Evolutionary conservation across 2,113 vertebrate species (phyloP), one percentile per base, ranked within the genome.

Genomic region (Gulo gulo): DNA sequence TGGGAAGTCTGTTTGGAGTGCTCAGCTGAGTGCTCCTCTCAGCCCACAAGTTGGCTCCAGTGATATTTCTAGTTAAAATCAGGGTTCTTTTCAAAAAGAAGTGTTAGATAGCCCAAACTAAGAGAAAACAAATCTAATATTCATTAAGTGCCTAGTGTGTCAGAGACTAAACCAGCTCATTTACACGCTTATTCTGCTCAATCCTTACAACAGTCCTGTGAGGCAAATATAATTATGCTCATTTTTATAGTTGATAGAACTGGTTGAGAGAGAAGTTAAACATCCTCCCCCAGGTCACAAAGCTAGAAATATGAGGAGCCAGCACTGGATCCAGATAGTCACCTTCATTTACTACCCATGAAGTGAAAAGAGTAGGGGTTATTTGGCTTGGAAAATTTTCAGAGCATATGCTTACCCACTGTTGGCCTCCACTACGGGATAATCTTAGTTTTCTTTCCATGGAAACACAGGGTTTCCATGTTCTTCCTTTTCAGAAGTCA

Each of bases 1-100:
- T 5, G 63, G 82, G 55, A 84, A 24, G 6, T 47, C 20, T 88
- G 29, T 65, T 42, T 23, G 69, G 16, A 47, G 23, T 55, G 55
- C 65, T 86, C 61, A 59, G 50, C 63, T 21, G 24, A 59, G n/a
- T 7, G 74, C 45, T 92, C 63, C 24, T 73, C 29, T 80, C n/a
- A 63, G 34, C 45, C 29, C 67, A 36, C 34, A 76, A 45, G 50
- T 76, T 90, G 88, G 45, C 39, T 63, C 69, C 24, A 45, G 31
- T 45, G 24, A 12, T 85, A 52, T 88, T 39, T 91, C n/a, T 34
- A 55, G 65, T 80, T 73, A 93, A 91, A 95, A 82, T 69, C 45
- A 88, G 78, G 59, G 12, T 34, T 88, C 4, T 95, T 92, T 94
- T 84, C 47, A 87, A 57, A 83, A 13, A 69, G 47, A 74, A 74